A percentile compares a stretch with the other conserved stretches of the same genome.
Evolutionary conservation across 2,888 invertebrate species (phyloP).

Genomic region (Diploptera punctata): DNA sequence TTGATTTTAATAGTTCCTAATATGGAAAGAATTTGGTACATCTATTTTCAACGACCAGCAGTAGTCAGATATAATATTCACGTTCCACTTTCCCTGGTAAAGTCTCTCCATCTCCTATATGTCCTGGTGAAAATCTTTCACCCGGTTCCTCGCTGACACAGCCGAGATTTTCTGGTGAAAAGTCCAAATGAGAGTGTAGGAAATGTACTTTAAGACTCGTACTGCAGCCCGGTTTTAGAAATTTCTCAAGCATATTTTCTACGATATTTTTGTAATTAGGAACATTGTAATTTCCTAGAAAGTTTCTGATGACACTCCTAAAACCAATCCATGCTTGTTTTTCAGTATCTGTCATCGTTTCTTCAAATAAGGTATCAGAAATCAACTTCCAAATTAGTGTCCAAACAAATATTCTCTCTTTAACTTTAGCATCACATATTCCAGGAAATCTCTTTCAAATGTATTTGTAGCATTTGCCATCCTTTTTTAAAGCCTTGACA

Average conservation of each 20-base stretch:
- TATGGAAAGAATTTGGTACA: no score
- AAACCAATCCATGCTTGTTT: background rate
- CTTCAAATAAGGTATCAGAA: background rate
- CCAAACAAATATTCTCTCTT: background rate
- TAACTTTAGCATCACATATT: background rate
- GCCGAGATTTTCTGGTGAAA: background rate
- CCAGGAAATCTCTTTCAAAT: background rate
- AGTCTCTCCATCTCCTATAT: background rate
- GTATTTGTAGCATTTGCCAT: background rate
- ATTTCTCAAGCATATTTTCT: no score
- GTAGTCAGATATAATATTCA: background rate
- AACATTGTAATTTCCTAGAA: background rate
- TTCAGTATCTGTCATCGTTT: background rate
- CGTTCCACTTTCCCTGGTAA: background rate
- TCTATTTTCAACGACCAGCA: background rate
- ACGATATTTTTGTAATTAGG: background rate
- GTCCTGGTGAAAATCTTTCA: background rate
- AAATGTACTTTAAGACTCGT: background rate
- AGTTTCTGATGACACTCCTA: background rate
- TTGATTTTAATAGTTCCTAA: no score
- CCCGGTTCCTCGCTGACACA: background rate
- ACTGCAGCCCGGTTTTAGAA: background rate
- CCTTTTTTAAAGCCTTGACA: background rate
- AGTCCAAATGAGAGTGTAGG: conserved; percentile 2
- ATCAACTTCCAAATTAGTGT: background rate